Conservation (phyloP, 2,888 invertebrate species). For the Pegoplata infirma region DNA sequence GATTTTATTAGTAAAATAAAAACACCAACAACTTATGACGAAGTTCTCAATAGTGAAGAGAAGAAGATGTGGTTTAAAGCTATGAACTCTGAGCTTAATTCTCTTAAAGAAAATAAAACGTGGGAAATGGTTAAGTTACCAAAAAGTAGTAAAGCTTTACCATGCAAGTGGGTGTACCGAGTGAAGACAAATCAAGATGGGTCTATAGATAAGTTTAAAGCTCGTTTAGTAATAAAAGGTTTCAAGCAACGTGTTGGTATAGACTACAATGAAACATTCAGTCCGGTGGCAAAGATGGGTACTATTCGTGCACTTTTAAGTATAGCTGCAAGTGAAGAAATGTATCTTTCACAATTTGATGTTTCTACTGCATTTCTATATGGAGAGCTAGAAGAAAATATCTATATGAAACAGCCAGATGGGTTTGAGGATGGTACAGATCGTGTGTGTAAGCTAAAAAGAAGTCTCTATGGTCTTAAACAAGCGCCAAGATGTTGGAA, state of each 20-base stretch:
- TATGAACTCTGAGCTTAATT: background rate
- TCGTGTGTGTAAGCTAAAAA: background rate
- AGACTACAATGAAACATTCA: constrained; percentile 5
- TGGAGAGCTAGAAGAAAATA: too few species aligned
- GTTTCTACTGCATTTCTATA: too few species aligned
- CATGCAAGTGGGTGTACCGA: constrained; percentile 59
- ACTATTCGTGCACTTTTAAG: too few species aligned
- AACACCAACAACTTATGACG: background rate
- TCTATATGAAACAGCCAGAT: too few species aligned
- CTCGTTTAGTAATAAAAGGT: constrained; percentile 5
- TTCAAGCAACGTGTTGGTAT: background rate
- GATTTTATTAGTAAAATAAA: background rate
- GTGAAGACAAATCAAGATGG: background rate
- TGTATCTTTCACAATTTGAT: too few species aligned
- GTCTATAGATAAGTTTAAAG: constrained; percentile 3
- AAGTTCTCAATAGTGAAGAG: background rate
- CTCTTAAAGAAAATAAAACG: background rate
- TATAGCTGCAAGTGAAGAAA: too few species aligned
- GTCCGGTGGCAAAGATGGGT: too few species aligned
- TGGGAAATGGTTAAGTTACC: constrained; percentile 1
- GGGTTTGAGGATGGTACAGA: background rate
- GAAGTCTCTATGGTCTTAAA: constrained; percentile 2
- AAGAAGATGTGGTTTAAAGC: background rate
- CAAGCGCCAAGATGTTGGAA: constrained; percentile 4
- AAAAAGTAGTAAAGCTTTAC: constrained; percentile 13